Evolutionary conservation across 2,113 vertebrate genomes (phyloP).

Genomic region (Strix uralensis): DNA sequence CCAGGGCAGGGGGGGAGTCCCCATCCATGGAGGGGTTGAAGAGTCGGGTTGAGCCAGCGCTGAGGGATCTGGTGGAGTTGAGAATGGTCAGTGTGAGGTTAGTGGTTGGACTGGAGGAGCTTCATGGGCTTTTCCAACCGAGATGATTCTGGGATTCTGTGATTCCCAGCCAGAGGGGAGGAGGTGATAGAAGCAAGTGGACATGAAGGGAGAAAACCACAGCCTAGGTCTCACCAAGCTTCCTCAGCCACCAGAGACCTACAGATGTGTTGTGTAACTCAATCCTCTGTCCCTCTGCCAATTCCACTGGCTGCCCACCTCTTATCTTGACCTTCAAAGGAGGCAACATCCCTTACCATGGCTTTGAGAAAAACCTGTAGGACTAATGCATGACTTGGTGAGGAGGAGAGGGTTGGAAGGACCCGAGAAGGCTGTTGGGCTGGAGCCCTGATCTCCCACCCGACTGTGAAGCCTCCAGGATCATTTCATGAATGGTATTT

Average conservation of each 20-base stretch:
- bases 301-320: neutral
- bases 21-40: too few species aligned
- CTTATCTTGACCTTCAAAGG: neutral
- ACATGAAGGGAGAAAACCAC: neutral
- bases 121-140: too few species aligned
- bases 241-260: neutral
- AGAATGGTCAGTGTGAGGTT: too few species aligned
- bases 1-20: too few species aligned
- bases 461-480: neutral
- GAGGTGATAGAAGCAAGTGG: neutral
- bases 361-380: neutral
- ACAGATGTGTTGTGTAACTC: neutral
- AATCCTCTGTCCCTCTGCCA: neutral
- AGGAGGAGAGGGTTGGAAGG: neutral
- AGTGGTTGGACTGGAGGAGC: too few species aligned
- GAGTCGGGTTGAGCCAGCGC: too few species aligned
- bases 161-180: neutral
- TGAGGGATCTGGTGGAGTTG: too few species aligned
- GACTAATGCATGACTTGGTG: neutral
- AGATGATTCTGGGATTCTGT: too few species aligned
- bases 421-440: neutral
- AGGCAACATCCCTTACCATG: neutral
- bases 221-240: neutral
- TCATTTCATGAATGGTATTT: rapidly evolving
- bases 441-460: neutral